A percentile compares a stretch with the other conserved stretches of the same genome.
Conservation (phyloP, 2,797 vertebrate genomes). For the Heterohyrax brucei region DNA sequence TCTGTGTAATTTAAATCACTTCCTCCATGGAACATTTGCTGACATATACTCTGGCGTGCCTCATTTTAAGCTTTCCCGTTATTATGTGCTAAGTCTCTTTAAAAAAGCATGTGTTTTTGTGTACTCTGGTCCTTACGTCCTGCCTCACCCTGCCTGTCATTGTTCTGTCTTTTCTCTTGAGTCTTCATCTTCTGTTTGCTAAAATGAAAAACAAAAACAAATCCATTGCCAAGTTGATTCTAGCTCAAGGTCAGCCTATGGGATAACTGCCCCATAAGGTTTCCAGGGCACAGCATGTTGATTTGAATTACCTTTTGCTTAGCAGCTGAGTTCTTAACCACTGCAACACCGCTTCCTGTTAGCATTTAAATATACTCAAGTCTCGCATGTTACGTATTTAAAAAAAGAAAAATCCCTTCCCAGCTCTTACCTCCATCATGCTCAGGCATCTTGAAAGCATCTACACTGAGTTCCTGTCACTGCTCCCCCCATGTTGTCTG, state of each 20-base stretch:
- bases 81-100: neutral
- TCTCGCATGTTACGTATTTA: neutral
- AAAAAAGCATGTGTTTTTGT: neutral
- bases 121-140: neutral
- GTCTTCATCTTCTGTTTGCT: neutral
- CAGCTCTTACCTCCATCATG: neutral
- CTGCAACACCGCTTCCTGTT: neutral
- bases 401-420: neutral
- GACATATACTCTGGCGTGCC: neutral
- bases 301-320: too few species aligned
- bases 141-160: neutral
- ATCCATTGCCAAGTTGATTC: too few species aligned
- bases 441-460: neutral
- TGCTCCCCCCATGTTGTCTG: neutral
- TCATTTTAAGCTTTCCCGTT: neutral
- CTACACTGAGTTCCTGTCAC: neutral
- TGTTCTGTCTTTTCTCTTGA: constrained; percentile 4
- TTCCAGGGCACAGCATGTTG: too few species aligned
- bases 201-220: too few species aligned
- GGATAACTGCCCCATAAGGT: too few species aligned
- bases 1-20: constrained; percentile 24
- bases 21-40: neutral
- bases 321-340: too few species aligned
- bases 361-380: neutral
- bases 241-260: too few species aligned